A percentile compares a stretch with the other conserved stretches of the same genome.
Conservation (phyloP, 2,888 invertebrate genomes). For the Diarsia brunnea region DNA sequence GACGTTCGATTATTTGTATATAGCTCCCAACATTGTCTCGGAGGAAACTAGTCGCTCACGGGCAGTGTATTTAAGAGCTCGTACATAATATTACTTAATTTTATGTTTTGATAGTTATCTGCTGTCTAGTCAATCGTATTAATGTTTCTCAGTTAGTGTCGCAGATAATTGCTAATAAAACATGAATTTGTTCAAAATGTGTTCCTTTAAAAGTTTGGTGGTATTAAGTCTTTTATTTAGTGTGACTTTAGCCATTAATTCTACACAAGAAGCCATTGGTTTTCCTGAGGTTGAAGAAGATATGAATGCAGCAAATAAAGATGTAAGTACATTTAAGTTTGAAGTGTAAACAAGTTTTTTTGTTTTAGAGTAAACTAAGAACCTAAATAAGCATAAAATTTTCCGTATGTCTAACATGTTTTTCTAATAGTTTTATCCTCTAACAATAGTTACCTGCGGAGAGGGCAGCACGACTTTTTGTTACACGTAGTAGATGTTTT, state of each 20-base stretch:
- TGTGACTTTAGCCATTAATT: conserved; percentile 67
- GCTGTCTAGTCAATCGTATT: conserved; percentile 49
- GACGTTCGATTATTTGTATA: conserved; percentile 73
- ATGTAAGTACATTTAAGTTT: conserved; percentile 73
- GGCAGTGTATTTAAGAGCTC: conserved; percentile 63
- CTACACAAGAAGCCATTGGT: conserved; percentile 78
- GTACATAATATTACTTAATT: conserved; percentile 47
- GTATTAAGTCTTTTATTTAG: conserved; percentile 67
- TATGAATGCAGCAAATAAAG: conserved; percentile 78
- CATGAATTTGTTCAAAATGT: conserved; percentile 65
- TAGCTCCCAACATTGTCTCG: conserved; percentile 70
- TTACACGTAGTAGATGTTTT: conserved; percentile 27
- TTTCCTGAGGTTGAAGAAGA: conserved; percentile 87
- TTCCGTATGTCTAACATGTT: conserved; percentile 51
- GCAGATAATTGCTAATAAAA: not conserved
- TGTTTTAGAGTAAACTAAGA: not conserved
- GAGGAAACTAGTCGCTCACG: conserved; percentile 70
- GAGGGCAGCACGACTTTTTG: conserved; percentile 37
- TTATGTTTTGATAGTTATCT: conserved; percentile 29
- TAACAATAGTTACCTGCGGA: conserved; percentile 18
- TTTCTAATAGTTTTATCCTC: conserved; percentile 36
- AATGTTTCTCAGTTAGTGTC: conserved; percentile 21
- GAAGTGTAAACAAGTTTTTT: conserved; percentile 15
- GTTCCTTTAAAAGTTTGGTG: conserved; percentile 61
- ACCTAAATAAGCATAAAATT: conserved; percentile 23